Evolutionary conservation across 1,140 invertebrate genomes (phyloP), one percentile per base, ranked within the genome.

Genomic region (Proctacanthus coquilletti): DNA sequence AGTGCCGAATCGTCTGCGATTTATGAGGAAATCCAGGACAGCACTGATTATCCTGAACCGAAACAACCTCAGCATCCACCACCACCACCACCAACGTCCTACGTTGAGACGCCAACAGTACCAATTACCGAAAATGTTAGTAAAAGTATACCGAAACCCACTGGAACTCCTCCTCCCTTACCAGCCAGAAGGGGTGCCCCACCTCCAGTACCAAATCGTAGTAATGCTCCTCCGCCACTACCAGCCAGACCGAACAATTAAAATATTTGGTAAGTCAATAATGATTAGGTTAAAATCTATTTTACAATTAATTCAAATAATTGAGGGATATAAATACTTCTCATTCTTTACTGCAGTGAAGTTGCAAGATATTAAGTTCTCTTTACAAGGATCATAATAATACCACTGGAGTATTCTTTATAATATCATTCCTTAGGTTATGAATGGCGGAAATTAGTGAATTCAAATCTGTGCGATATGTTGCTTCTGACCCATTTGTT

Each of bases 211-310:
- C 74, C 73, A 42, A 72, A 72, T 41, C 66, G 70, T 49, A 71
- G 66, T 32, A 68, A 66, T 27, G 71, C 68, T 39, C 73, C 74
- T 18, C 80, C 76, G 36, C 80, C 78, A 1, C 65, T 81, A 50
- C 79, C 78, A n/a, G 72, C 76, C 21, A 64, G 80, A 43, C 68
- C 69, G 4, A 49, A 61, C 21, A n/a, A n/a, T n/a, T n/a, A n/a
- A n/a, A n/a, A n/a, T n/a, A n/a, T n/a, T n/a, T n/a, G n/a, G n/a
- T n/a, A n/a, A n/a, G n/a, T n/a, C n/a, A n/a, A n/a, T n/a, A n/a
- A n/a, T n/a, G n/a, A n/a, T n/a, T n/a, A n/a, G n/a, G n/a, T n/a
- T n/a, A n/a, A n/a, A n/a, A n/a, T n/a, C n/a, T n/a, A n/a, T n/a
- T n/a, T n/a, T n/a, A n/a, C n/a, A n/a, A n/a, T n/a, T n/a, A n/a